phyloP scores from a whole-genome alignment of 2,113 vertebrate species.

The Eretmochelys imbricata region DNA sequence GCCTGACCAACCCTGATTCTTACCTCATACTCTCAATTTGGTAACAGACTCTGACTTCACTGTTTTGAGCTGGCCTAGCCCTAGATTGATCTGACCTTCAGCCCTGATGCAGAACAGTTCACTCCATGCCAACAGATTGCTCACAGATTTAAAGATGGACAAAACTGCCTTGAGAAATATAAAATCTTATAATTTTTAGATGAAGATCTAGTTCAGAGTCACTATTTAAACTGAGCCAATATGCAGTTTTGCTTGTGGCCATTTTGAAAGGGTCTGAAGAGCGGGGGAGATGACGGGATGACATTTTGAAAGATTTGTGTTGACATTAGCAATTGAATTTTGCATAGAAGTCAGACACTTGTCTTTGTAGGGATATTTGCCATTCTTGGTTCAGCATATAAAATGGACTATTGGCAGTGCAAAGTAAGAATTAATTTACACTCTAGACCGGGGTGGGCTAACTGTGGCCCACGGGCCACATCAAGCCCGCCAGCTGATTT shows the following conservation, averaged over 20 bases:
- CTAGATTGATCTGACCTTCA: too few species aligned
- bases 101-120: too few species aligned
- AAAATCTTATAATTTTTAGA: background rate
- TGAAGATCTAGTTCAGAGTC: background rate
- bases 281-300: background rate
- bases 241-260: background rate
- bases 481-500: too few species aligned
- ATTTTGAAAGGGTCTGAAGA: background rate
- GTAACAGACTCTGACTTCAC: too few species aligned
- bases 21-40: too few species aligned
- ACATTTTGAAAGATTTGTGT: conserved; percentile 37
- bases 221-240: conserved; percentile 4
- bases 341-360: conserved; percentile 17
- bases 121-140: too few species aligned
- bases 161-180: background rate
- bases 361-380: background rate
- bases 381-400: background rate
- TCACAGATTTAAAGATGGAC: background rate
- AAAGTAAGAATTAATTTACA: conserved; percentile 42
- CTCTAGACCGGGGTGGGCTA: background rate
- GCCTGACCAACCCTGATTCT: too few species aligned
- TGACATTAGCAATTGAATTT: conserved; percentile 33
- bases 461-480: background rate
- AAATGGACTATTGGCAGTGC: conserved; percentile 12
- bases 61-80: too few species aligned